Conservation (phyloP, 1,140 invertebrate genomes). For the Zophobas morio region DNA sequence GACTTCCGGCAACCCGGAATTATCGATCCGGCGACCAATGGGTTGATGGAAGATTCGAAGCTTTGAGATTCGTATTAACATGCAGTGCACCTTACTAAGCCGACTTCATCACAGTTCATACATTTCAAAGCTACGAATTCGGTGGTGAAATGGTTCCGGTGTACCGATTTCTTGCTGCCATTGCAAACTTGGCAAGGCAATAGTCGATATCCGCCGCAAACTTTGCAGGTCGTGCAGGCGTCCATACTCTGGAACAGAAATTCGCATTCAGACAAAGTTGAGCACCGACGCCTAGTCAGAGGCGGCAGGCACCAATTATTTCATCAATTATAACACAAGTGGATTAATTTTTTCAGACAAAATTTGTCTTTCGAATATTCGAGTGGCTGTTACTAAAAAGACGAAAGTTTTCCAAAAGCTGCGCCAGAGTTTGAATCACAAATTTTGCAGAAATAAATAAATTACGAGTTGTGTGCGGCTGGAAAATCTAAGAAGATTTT, state of each 20-base stretch:
- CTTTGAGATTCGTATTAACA: constrained; percentile 71
- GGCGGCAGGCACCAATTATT: too few relatives aligned
- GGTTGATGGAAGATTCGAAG: background rate
- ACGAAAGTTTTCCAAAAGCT: too few relatives aligned
- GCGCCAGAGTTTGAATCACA: too few relatives aligned
- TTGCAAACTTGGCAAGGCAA: constrained; percentile 92
- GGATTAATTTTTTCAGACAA: too few relatives aligned
- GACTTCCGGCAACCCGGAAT: constrained; percentile 21
- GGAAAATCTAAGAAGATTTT: too few relatives aligned
- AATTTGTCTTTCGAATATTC: too few relatives aligned
- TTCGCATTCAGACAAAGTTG: constrained; percentile 7
- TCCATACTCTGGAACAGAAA: constrained; percentile 80
- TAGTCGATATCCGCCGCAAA: constrained; percentile 92
- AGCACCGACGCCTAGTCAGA: too few relatives aligned
- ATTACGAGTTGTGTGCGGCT: too few relatives aligned
- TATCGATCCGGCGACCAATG: constrained; percentile 16
- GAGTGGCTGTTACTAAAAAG: too few relatives aligned
- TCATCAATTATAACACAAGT: too few relatives aligned
- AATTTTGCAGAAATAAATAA: too few relatives aligned
- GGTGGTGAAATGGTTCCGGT: constrained; percentile 93
- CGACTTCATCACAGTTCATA: constrained; percentile 96
- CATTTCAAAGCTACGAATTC: constrained; percentile 96
- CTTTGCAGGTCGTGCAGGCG: constrained; percentile 83
- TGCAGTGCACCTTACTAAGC: constrained; percentile 87
- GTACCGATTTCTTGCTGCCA: constrained; percentile 95